Evolutionary conservation across 2,113 vertebrate species (phyloP), one percentile per base, ranked within the genome.

Genomic region (Prionailurus bengalensis): DNA sequence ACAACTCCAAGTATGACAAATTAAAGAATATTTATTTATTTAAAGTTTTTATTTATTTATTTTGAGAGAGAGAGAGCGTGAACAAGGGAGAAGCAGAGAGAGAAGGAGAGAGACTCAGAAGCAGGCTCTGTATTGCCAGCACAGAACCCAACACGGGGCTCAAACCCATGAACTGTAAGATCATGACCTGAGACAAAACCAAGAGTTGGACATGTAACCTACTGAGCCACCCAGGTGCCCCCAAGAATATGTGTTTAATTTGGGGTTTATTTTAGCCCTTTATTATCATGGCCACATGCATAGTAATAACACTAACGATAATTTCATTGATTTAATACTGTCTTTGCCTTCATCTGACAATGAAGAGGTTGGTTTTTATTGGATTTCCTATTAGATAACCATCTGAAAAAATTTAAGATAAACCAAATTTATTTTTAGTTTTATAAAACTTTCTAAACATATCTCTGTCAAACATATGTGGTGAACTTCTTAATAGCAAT

Each of bases 401-500:
- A 90, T 51, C 31, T 91, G 79, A 92, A 88, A 76, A 39, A 2
- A 27, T 45, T 70, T 81, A 95, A 91, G 45, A 27, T 71, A 53
- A 36, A 42, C 80, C 31, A 70, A n/a, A 53, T 83, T 92, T 5
- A 65, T 91, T 89, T 91, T 90, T 70, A 76, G 19, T 15, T 78
- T 33, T 65, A 55, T 73, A 33, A 73, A 84, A 74, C 16, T 73
- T 96, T 94, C 27, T 79, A 92, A 97, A 42, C 17, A 53, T 48
- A 79, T 29, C 27, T 53, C 16, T 78, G 17, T 36, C 51, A 80
- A 66, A 68, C 39, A 45, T 42, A 70, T 80, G 23, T 80, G 8
- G 45, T 70, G 31, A 91, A 33, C 17, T 74, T 94, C 39, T 73
- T 68, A 92, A 82, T 33, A 82, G 15, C 15, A 70, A 58, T 58